Base-by-base conservation (phyloP, 1,140 invertebrate genomes). In the Drosophila bifasciata region DNA sequence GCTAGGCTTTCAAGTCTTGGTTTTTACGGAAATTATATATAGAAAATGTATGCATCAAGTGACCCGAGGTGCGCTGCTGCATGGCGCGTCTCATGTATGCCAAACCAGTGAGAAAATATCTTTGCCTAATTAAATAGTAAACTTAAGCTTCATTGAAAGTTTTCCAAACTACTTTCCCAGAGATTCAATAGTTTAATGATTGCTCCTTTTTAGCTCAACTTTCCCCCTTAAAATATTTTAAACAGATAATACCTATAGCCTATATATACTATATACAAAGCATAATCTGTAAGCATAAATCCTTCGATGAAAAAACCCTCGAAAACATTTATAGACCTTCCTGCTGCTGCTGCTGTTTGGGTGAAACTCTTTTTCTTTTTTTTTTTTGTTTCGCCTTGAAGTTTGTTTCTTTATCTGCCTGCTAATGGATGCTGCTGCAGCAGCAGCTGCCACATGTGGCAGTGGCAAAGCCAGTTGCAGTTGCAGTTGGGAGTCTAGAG, bases 381-480 rank as follows among this genome's bases (percentile, higher is more conserved):
- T 25, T 25, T 9, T 8, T 9, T 69, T 44, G 39, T 50, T 61
- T 59, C 36, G 28, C 49, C 64, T 50, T 70, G 73, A 56, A 53
- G 46, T 74, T 75, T 52, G 62, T 76, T 85, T 84, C 78, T 79
- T 79, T 86, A 61, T 76, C 64, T 63, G 48, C 71, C 32, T 66
- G 73, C 80, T 85, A 85, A 85, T 85, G 80, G 80, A 85, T 74
- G 80, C 80, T 86, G 76, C 76, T 80, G 73, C 71, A 69, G 70
- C 43, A 40, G 15, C 74, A 64, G 74, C 59, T 68, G 52, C 64
- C 79, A 56, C 62, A 75, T 63, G 69, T 40, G 19, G 64, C 55
- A 55, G 49, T 53, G 50, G 41, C 60, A 44, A 28, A 40, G 68
- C 46, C 64, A 45, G 60, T 62, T 66, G 56, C 62, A 56, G 45